phyloP scores from a whole-genome alignment of 2,113 vertebrate genomes.

The Nymphicus hollandicus region DNA sequence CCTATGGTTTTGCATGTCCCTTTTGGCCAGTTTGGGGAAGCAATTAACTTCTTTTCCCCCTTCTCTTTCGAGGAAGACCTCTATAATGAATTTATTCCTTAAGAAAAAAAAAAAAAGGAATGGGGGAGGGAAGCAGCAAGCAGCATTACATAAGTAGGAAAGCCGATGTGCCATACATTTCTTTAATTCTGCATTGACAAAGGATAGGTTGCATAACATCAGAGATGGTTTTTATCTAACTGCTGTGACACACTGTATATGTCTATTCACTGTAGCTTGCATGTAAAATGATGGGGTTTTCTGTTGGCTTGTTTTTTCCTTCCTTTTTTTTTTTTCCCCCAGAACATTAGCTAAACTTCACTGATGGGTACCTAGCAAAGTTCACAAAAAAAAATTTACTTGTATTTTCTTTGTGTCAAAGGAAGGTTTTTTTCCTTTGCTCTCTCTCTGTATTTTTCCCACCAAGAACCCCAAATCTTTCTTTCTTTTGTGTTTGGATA shows the following conservation, averaged over 20 bases:
- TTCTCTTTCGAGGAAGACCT: neutral
- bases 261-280: neutral
- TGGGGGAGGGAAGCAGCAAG: neutral
- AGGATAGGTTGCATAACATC: accelerated
- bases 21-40: neutral
- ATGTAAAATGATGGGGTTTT: neutral
- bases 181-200: neutral
- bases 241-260: neutral
- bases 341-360: neutral
- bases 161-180: neutral
- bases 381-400: neutral
- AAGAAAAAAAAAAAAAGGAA: neutral
- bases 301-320: neutral
- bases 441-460: neutral
- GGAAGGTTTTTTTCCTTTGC: neutral
- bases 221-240: neutral
- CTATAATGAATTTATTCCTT: neutral
- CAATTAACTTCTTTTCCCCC: neutral
- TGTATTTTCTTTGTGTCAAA: neutral
- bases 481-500: neutral
- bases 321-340: neutral
- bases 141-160: neutral
- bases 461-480: neutral
- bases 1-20: neutral
- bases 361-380: neutral